Percentiles rank a stretch among this genome's conserved stretches.
phyloP scores from a whole-genome alignment of 2,113 vertebrate genomes.

The Urocynchramus pylzowi region DNA sequence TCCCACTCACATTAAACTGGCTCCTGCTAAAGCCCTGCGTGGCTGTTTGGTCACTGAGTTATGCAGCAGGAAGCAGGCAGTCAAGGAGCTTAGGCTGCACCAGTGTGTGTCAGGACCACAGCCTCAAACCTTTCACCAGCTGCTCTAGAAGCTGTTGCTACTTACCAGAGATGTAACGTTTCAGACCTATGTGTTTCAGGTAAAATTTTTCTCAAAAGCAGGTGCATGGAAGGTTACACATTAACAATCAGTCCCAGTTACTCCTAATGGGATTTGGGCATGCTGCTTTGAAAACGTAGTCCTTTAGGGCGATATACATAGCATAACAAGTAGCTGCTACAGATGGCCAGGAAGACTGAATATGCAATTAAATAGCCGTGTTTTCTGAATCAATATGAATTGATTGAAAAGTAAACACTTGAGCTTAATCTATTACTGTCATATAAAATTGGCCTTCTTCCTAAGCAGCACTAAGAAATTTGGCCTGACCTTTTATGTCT shows the following conservation, averaged over 20 bases:
- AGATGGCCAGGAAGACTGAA: background rate
- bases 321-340: conserved; percentile 19
- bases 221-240: background rate
- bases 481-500: background rate
- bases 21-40: conserved; percentile 15
- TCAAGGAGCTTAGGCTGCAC: background rate
- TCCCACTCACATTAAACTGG: background rate
- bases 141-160: background rate
- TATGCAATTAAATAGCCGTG: conserved; percentile 43
- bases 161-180: background rate
- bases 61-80: background rate
- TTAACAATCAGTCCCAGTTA: background rate
- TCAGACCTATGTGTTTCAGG: fast-evolving
- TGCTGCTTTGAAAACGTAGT: background rate
- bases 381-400: conserved; percentile 62
- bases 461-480: conserved; percentile 46
- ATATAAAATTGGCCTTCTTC: background rate
- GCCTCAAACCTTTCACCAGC: background rate
- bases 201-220: background rate
- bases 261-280: background rate
- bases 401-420: conserved; percentile 68
- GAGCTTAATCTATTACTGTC: conserved; percentile 53
- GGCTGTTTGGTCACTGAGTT: background rate
- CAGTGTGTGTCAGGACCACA: background rate
- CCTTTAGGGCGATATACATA: background rate